Base-by-base conservation (phyloP, 2,113 vertebrate genomes). In the Brachionichthys hirsutus region DNA sequence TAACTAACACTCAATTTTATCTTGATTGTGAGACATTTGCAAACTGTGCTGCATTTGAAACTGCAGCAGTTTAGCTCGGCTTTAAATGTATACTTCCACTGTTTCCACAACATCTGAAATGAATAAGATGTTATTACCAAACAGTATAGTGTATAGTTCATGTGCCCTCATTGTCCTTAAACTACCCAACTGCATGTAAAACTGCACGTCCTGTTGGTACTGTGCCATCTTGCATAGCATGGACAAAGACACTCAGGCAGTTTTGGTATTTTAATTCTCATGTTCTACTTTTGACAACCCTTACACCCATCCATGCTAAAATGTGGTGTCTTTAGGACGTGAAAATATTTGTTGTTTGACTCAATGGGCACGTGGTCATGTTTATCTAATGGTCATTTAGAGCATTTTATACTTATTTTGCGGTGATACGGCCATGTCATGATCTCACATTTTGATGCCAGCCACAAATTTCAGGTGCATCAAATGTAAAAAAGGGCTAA, bases 231-330 rank as follows among this genome's bases (percentile, higher is more conserved):
- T 16, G 12, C 8, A 22, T 9, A 58, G 17, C 35, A 57, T 30
- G 6, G 3, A 30, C 24, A 3, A 36, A 43, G 36, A 66, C 48
- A 15, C 42, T 46, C n/a, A 17, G 47, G 45, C 38, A 20, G 53
- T n/a, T n/a, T 7, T 51, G 46, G 40, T 45, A 44, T 67, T 40
- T 83, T 81, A 55, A 4, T 46, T 30, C 40, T 44, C 69, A 59
- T 15, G 45, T 76, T 57, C 61, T 53, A 64, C 54, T 63, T 75
- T 73, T 75, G 20, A 67, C 34, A 57, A 75, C 67, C 70, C 67
- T 52, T 24, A 3, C 14, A 8, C 24, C 8, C 4, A 19, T 35
- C 52, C 51, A 30, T 14, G 49, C 61, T 49, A 20, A 10, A 51
- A 34, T 34, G 13, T 4, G 6, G 66, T 49, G 20, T 16, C 20